Evolutionary conservation across 1,140 invertebrate genomes (phyloP).

Genomic region (Meloidogyne exigua): DNA sequence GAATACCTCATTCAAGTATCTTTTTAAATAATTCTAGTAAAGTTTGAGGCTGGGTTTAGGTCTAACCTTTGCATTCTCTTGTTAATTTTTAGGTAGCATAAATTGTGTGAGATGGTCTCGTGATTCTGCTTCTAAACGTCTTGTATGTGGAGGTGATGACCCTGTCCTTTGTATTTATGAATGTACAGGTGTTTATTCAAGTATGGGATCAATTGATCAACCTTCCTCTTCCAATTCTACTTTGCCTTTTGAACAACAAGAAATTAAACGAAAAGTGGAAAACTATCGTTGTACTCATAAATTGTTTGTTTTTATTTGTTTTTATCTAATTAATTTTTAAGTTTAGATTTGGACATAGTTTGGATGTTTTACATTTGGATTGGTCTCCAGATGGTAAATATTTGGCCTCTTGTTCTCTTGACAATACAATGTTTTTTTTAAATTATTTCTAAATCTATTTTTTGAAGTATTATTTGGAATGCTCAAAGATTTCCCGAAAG

Average conservation of each 20-base stretch:
- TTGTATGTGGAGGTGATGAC: constrained; percentile 33
- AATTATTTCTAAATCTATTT: not conserved
- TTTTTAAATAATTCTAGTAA: not conserved
- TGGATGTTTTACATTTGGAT: constrained; percentile 30
- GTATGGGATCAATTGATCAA: constrained; percentile 9
- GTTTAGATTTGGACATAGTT: constrained; percentile 26
- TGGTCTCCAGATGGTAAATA: constrained; percentile 34
- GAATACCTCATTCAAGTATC: constrained; percentile 31
- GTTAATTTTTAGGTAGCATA: constrained; percentile 22
- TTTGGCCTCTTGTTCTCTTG: constrained; percentile 33
- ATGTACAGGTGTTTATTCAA: constrained; percentile 19
- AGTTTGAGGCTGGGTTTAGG: no score
- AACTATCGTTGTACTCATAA: constrained; percentile 28
- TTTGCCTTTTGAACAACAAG: not conserved
- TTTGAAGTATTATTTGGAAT: constrained; percentile 34
- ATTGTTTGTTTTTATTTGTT: constrained; percentile 10
- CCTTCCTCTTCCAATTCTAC: not conserved
- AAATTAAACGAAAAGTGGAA: constrained; percentile 12
- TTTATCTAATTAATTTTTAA: not conserved
- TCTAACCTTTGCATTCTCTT: no score
- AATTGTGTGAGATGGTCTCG: constrained; percentile 32
- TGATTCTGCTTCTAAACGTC: not conserved
- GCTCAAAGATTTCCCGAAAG: constrained; percentile 28
- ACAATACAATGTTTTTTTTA: constrained; percentile 28
- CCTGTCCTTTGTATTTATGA: constrained; percentile 35